Evolutionary conservation across 23 tunicate genomes (phyloP), one percentile per base, ranked within the genome.

Genomic region (Styela plicata): DNA sequence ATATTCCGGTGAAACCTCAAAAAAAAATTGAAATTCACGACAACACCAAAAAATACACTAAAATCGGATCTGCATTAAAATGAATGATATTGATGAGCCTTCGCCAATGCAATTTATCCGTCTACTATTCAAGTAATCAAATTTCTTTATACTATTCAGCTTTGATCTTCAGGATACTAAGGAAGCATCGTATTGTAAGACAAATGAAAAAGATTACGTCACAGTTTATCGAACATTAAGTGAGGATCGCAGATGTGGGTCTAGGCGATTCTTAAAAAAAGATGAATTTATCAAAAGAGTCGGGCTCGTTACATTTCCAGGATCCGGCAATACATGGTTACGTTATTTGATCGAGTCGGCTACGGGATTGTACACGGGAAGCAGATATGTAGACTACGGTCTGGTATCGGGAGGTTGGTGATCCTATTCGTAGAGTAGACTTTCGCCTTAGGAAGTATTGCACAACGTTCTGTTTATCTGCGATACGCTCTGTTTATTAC

Each of bases 261-360:
- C 61, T 21, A 83, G 74, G 28, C 65, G 64, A 31, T 83, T 83
- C 52, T 29, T 83, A 2, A 76, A 27, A 76, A 30, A 36, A 2
- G 87, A 66, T 3, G 63, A 83, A 36, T 5, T 24, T 3, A 0
- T 26, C 25, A 27, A 36, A 29, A 61, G 29, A 63, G 62, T 74
- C 5, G 87, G 52, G 19, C 63, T 83, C 53, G 34, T 63, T 52
- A 83, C 71, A 24, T 85, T 78, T 35, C 89, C 89, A 3, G 89
- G 89, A 36, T 78, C 83, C 1, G 89, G 89, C 22, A 85, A 85
- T 64, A 85, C 83, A 24, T 85, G 89, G 89, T 63, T 66, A 7
- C 83, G 89, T 21, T 74, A 78, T 78, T 53, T 85, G 2, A 69
- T 85, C 67, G 89, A 85, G 36, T 52, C 65, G 18, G 83, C 83